Evolutionary conservation across 1,140 invertebrate species (phyloP).

Genomic region (Mamestra configurata): DNA sequence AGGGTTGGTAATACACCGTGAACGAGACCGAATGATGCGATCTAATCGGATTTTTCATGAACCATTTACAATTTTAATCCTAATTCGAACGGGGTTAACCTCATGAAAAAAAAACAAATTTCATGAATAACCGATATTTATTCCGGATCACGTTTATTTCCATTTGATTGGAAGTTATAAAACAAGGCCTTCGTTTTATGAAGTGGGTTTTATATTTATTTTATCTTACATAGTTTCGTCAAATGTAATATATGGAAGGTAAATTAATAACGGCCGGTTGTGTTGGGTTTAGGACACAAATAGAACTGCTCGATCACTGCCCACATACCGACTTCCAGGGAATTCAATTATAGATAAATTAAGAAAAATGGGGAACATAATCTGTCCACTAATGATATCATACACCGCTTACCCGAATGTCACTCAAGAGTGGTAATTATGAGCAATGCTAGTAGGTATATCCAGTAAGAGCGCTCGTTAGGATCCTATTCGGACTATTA

Average conservation of each 20-base stretch:
- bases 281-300: not conserved
- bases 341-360: not conserved
- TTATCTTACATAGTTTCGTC: not conserved
- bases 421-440: slow-evolving; percentile 3
- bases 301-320: not conserved
- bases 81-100: slow-evolving; percentile 46
- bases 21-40: slow-evolving; percentile 55
- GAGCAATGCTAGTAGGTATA: not conserved
- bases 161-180: slow-evolving; percentile 17
- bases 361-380: not conserved
- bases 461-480: not conserved
- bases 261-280: not conserved
- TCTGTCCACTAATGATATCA: not conserved
- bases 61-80: slow-evolving; percentile 53
- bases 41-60: slow-evolving; percentile 56
- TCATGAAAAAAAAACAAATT: slow-evolving; percentile 46
- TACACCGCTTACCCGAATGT: not conserved
- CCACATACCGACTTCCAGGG: not conserved
- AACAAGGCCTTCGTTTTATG: not conserved
- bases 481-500: not conserved
- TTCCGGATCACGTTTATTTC: slow-evolving; percentile 48
- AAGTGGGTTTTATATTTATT: not conserved
- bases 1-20: slow-evolving; percentile 51
- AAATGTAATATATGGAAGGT: slow-evolving; percentile 3
- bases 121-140: slow-evolving; percentile 54